Percentiles rank a stretch among this genome's conserved stretches.
Conservation (phyloP, 23 tunicate genomes). For the Halocynthia aurantium region DNA sequence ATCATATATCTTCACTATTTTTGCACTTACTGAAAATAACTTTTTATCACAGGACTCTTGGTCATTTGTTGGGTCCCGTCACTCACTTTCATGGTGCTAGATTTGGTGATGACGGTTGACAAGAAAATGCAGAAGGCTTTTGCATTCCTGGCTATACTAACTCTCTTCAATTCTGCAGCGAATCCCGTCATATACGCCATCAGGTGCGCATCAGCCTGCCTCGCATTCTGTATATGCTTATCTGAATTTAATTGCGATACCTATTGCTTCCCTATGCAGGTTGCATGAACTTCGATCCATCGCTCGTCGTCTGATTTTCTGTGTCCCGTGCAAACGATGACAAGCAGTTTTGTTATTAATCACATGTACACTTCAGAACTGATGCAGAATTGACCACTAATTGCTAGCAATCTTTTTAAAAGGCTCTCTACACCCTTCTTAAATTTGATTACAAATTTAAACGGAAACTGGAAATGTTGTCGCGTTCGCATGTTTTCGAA, state of each 20-base stretch:
- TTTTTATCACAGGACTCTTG: constrained; percentile 5
- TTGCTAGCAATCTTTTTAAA: no score
- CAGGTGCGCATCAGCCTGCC: not conserved
- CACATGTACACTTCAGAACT: no score
- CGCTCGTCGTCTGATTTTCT: not conserved
- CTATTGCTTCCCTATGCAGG: not conserved
- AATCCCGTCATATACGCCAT: constrained; percentile 25
- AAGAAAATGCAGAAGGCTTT: constrained; percentile 17
- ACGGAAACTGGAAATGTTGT: no score
- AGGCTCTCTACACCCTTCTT: no score
- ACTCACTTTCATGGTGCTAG: constrained; percentile 21
- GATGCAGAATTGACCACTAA: no score
- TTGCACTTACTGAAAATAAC: not conserved
- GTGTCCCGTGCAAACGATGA: not conserved
- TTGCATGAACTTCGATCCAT: constrained; percentile 14
- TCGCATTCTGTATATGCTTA: not conserved
- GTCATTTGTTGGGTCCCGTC: constrained; percentile 23
- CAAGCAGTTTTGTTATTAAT: no score
- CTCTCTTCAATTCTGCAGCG: constrained; percentile 14
- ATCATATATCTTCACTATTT: not conserved
- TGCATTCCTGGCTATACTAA: constrained; percentile 19
- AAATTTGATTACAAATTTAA: no score
- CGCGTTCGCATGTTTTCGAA: no score
- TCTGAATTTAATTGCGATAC: not conserved
- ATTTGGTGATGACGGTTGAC: not conserved